These are phyloP conservation scores for Bellardia pandia DNA, from an alignment of 2,888 invertebrate genomes.

Conservation along the genomic window DNA sequence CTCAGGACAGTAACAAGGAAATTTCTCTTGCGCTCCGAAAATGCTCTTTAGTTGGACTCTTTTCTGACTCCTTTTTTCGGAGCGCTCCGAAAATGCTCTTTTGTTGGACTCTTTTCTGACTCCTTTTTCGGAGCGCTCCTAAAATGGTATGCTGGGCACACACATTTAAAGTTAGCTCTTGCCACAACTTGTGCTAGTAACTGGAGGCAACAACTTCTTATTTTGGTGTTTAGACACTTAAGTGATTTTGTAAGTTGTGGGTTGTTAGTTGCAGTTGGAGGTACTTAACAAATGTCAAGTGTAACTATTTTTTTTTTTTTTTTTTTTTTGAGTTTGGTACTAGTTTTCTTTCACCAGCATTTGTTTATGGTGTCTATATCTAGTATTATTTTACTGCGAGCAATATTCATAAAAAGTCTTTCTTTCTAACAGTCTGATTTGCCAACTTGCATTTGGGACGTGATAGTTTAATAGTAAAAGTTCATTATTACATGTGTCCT, in stretches of 20 bases:
- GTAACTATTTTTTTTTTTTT: conserved; percentile 27
- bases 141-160: too few relatives aligned
- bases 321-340: background rate
- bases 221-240: conserved; percentile 7
- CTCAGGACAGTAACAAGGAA: too few relatives aligned
- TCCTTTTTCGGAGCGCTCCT: too few relatives aligned
- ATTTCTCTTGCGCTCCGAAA: too few relatives aligned
- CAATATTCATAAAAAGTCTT: conserved; percentile 42
- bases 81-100: too few relatives aligned
- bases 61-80: too few relatives aligned
- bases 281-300: conserved; percentile 65
- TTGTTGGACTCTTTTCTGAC: too few relatives aligned
- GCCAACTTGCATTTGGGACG: conserved; percentile 12
- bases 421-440: conserved; percentile 38
- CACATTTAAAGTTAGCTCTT: conserved; percentile 18
- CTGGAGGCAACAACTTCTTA: conserved; percentile 4
- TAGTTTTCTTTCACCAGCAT: background rate
- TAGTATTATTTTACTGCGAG: background rate
- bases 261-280: conserved; percentile 34
- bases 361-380: background rate
- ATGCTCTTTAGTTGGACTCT: too few relatives aligned
- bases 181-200: conserved; percentile 33
- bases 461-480: conserved; percentile 46
- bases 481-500: conserved; percentile 13
- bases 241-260: conserved; percentile 15